phyloP scores from a whole-genome alignment of 2,888 invertebrate genomes.

The Phasia obesa region DNA sequence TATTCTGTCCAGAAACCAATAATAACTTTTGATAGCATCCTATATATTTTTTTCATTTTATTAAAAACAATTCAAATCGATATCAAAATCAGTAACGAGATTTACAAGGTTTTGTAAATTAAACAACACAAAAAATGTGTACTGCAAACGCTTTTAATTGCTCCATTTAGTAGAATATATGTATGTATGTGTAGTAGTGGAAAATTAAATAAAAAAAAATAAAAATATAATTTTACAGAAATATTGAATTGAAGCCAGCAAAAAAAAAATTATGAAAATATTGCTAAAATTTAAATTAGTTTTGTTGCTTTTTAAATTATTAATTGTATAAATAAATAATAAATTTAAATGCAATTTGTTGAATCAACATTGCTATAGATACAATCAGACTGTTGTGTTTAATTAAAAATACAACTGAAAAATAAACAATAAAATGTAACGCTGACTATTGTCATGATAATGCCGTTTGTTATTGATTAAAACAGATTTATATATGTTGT shows the following conservation, averaged over 20 bases:
- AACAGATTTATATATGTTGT: constrained; percentile 13
- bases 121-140: background rate
- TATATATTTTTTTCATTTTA: no score
- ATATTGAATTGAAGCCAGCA: background rate
- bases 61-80: no score
- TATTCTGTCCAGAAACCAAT: no score
- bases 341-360: constrained; percentile 64
- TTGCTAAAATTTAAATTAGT: constrained; percentile 28
- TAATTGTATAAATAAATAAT: constrained; percentile 65
- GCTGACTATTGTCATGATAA: constrained; percentile 15
- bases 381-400: constrained; percentile 56
- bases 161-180: no score
- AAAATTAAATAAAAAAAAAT: background rate
- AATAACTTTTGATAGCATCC: no score
- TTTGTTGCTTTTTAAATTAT: constrained; percentile 49
- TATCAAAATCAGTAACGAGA: no score
- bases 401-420: constrained; percentile 57
- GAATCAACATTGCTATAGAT: constrained; percentile 62
- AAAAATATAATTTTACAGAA: constrained; percentile 7
- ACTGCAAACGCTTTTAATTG: background rate
- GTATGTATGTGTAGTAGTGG: background rate
- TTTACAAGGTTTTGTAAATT: background rate
- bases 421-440: constrained; percentile 25
- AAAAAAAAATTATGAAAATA: constrained; percentile 4
- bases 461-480: constrained; percentile 11